Evolutionary conservation across 2,113 vertebrate genomes (phyloP).

Genomic region (Aleadryas rufinucha): DNA sequence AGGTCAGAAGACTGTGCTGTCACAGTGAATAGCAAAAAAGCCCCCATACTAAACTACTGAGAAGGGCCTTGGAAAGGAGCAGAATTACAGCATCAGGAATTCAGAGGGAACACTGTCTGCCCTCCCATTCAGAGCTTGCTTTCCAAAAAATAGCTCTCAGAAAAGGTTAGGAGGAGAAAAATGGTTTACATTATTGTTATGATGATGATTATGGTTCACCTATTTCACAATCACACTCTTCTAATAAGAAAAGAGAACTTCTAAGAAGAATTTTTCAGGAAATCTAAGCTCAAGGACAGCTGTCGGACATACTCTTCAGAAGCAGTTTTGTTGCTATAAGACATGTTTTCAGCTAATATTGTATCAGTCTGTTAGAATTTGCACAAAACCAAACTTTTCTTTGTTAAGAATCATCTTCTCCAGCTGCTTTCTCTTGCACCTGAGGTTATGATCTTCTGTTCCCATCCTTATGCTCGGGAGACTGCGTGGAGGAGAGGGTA

Average conservation of each 20-base stretch:
- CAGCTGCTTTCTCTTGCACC: neutral
- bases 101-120: neutral
- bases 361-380: neutral
- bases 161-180: neutral
- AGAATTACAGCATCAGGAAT: neutral
- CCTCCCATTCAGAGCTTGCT: neutral
- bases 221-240: neutral
- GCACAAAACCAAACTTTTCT: neutral
- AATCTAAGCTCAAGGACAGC: neutral
- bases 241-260: neutral
- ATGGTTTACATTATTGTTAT: neutral
- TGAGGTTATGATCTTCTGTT: neutral
- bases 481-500: neutral
- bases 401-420: neutral
- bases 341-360: neutral
- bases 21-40: neutral
- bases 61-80: neutral
- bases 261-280: neutral
- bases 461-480: neutral
- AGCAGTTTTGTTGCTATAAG: neutral
- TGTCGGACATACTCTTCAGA: neutral
- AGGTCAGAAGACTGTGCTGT: neutral
- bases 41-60: neutral
- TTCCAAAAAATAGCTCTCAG: neutral
- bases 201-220: neutral